Percentiles rank a stretch among this genome's conserved stretches.
Conservation (phyloP, 1,140 invertebrate genomes). For the Diabrotica undecimpunctata region DNA sequence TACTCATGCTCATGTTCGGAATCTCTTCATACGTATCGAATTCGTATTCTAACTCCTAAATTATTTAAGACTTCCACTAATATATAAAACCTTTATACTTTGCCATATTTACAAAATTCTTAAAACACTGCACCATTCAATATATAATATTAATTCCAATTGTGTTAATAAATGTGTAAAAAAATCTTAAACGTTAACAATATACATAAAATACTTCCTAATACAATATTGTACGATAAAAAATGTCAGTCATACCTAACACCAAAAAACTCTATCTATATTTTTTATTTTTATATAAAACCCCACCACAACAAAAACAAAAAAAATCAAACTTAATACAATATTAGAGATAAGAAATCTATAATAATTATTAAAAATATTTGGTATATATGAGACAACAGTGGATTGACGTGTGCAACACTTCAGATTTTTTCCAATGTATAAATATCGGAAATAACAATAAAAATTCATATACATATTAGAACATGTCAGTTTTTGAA, state of each 20-base stretch:
- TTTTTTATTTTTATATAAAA: neutral
- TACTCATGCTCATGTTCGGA: no score
- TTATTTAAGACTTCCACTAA: no score
- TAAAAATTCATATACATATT: no score
- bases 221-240: neutral
- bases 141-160: neutral
- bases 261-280: neutral
- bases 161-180: neutral
- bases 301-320: constrained; percentile 1
- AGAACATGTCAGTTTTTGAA: no score
- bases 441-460: no score
- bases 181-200: neutral
- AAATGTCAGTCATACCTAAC: neutral
- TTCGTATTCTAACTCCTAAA: no score
- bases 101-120: no score
- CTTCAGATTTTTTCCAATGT: no score
- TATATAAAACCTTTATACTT: no score
- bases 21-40: no score
- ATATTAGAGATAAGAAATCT: neutral
- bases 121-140: no score
- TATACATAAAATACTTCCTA: neutral
- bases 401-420: no score
- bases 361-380: neutral
- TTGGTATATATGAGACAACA: neutral
- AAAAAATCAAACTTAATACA: neutral